Conservation (phyloP, 2,888 invertebrate genomes). For the Lepidocyrtoides sp. region DNA sequence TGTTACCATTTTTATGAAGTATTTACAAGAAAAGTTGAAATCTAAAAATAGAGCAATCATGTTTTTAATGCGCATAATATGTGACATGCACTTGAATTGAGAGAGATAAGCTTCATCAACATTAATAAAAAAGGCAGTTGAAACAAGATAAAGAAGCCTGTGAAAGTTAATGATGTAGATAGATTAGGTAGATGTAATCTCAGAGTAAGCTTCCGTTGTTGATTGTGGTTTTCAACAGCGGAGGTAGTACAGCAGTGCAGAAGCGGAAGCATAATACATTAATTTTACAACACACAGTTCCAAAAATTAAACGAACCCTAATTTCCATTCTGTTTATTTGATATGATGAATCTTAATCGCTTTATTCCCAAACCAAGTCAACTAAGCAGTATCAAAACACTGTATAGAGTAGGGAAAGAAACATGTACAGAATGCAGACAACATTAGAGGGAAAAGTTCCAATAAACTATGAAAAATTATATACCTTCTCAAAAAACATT, state of each 20-base stretch:
- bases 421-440: too few species aligned
- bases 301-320: slow-evolving; percentile 29
- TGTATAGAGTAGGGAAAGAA: too few species aligned
- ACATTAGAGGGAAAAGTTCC: background rate
- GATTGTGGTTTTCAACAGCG: slow-evolving; percentile 14
- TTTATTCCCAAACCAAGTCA: background rate
- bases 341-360: slow-evolving; percentile 2
- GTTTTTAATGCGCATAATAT: background rate
- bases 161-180: slow-evolving; percentile 15
- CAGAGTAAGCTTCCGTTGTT: slow-evolving; percentile 15
- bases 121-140: background rate
- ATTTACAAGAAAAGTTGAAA: background rate
- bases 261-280: slow-evolving; percentile 16
- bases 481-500: background rate
- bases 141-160: background rate
- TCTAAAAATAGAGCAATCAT: slow-evolving; percentile 28
- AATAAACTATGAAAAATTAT: slow-evolving; percentile 23
- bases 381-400: too few species aligned
- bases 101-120: background rate
- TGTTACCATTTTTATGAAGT: background rate
- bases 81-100: slow-evolving; percentile 28
- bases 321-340: background rate
- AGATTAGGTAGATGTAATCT: slow-evolving; percentile 16
- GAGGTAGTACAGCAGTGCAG: background rate
- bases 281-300: slow-evolving; percentile 10